phyloP scores from a whole-genome alignment of 1,140 invertebrate genomes.

The Wiebesia pumilae region DNA sequence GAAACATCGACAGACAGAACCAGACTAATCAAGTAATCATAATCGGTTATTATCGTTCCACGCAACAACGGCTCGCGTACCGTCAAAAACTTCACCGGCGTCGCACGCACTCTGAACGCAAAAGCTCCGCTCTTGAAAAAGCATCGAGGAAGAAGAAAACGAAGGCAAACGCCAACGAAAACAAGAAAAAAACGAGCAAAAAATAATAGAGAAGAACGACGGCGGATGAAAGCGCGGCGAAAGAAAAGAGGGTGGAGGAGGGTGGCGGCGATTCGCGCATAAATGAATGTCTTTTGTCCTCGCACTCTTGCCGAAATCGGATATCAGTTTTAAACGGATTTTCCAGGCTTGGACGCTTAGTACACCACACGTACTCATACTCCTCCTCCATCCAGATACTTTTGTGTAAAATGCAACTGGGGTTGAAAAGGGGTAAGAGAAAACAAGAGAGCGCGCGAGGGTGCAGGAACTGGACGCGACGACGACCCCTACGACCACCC shows the following conservation, averaged over 20 bases:
- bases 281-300: slow-evolving; percentile 52
- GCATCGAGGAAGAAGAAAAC: slow-evolving; percentile 23
- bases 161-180: neutral
- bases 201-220: neutral
- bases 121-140: neutral
- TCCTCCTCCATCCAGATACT: slow-evolving; percentile 23
- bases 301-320: slow-evolving; percentile 48
- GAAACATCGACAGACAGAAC: neutral
- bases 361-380: neutral
- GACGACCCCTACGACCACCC: neutral
- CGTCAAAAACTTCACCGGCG: neutral
- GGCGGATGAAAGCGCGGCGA: slow-evolving; percentile 32
- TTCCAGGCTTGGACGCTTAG: slow-evolving; percentile 26
- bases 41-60: neutral
- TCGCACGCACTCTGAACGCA: neutral
- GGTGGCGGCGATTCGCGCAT: slow-evolving; percentile 26
- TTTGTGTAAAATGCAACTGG: slow-evolving; percentile 31
- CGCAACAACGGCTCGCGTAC: neutral
- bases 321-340: slow-evolving; percentile 54
- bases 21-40: neutral
- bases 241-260: neutral
- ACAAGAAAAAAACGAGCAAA: neutral
- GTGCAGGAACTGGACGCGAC: neutral
- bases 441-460: neutral
- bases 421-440: neutral